Evolutionary conservation across 1,140 invertebrate species (phyloP).

Genomic region (Pinna nobilis): DNA sequence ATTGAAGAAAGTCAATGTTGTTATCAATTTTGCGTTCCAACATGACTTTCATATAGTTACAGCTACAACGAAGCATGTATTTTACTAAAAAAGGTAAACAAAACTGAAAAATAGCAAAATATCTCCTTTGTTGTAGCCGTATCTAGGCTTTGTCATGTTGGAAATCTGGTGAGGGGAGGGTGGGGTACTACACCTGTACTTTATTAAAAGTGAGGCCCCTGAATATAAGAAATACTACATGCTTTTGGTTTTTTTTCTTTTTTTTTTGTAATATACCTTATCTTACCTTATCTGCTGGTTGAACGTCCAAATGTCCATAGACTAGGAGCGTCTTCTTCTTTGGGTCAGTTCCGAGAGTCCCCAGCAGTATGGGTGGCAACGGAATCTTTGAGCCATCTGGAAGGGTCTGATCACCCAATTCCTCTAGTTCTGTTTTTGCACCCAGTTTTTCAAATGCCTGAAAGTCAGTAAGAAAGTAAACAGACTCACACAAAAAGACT

Average conservation of each 20-base stretch:
- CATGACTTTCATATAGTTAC: too few species aligned
- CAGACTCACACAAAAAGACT: too few species aligned
- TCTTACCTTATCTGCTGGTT: constrained; percentile 88
- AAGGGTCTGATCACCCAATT: constrained; percentile 86
- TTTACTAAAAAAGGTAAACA: too few species aligned
- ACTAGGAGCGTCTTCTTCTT: constrained; percentile 93
- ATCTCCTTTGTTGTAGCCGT: not conserved
- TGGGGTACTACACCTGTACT: not conserved
- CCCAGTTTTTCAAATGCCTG: constrained; percentile 85
- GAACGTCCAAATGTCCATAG: constrained; percentile 99
- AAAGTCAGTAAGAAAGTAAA: too few species aligned
- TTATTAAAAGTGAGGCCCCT: too few species aligned
- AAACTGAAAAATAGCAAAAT: not conserved
- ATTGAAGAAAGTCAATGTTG: too few species aligned
- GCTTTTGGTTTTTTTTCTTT: too few species aligned
- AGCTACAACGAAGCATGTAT: too few species aligned
- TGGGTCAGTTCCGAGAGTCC: constrained; percentile 86
- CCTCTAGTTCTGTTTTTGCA: constrained; percentile 83
- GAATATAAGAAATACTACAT: too few species aligned
- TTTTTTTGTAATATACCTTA: too few species aligned
- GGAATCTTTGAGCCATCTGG: constrained; percentile 83
- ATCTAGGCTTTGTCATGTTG: not conserved
- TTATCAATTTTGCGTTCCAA: too few species aligned
- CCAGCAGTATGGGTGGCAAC: constrained; percentile 93
- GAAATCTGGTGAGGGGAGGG: not conserved